Evolutionary conservation across 2,797 vertebrate genomes (phyloP).

Genomic region (Hydrolagus colliei): DNA sequence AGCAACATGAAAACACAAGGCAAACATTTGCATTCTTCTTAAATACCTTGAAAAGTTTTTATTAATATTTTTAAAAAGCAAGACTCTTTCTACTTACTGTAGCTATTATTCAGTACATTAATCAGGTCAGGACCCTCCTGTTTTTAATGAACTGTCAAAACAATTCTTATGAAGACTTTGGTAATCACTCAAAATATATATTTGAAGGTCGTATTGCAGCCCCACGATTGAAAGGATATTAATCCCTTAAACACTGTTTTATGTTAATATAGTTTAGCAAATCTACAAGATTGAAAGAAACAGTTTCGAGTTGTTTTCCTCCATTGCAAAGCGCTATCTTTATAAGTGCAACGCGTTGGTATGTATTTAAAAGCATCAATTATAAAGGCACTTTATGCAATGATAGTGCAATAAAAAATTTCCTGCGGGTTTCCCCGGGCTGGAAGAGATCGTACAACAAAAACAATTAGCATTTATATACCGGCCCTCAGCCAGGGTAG

Average conservation of each 20-base stretch:
- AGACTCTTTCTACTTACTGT: constrained; percentile 14
- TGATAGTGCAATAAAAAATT: neutral
- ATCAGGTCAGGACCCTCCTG: neutral
- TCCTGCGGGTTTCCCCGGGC: neutral
- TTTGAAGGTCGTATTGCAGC: neutral
- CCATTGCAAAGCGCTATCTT: neutral
- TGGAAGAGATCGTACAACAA: neutral
- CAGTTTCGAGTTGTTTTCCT: neutral
- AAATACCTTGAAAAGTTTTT: neutral
- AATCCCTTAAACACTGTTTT: neutral
- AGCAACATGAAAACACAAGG: neutral
- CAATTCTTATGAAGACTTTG: neutral
- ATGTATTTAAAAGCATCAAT: neutral
- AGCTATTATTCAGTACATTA: constrained; percentile 21
- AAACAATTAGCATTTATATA: too few species aligned
- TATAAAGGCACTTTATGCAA: neutral
- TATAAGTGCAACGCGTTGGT: neutral
- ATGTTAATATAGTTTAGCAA: neutral
- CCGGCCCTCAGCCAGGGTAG: too few species aligned
- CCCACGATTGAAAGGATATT: neutral
- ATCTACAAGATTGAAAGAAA: neutral
- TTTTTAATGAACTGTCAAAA: constrained; percentile 22
- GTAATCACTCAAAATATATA: neutral
- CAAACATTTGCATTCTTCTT: constrained; percentile 1
- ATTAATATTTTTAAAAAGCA: neutral